A percentile compares a stretch with the other conserved stretches of the same genome.
Conservation (phyloP, 2,797 vertebrate genomes). For the Anas georgica region DNA sequence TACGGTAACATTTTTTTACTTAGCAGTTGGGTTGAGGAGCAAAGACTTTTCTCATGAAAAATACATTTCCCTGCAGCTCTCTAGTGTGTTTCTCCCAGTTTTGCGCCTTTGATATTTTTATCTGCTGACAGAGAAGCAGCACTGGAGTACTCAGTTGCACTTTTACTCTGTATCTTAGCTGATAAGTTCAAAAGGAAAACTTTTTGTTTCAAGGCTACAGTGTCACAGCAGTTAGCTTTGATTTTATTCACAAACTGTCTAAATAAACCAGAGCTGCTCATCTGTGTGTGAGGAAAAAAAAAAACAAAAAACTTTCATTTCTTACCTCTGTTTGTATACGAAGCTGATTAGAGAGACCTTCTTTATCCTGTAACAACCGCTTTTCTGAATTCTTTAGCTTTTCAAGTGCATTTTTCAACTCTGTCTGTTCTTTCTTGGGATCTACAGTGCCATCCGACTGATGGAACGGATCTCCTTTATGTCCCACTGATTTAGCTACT, state of each 20-base stretch:
- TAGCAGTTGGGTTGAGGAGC: neutral
- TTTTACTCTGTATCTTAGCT: neutral
- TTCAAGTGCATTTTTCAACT: conserved; percentile 84
- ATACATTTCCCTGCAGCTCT: neutral
- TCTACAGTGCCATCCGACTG: conserved; percentile 74
- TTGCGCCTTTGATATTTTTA: neutral
- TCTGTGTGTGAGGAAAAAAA: neutral
- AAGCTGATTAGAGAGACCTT: conserved; percentile 94
- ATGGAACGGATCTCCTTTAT: conserved; percentile 79
- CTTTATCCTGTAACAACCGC: conserved; percentile 92
- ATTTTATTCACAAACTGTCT: neutral
- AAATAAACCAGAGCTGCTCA: neutral
- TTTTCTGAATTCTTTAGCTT: conserved; percentile 94
- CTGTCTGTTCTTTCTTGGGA: conserved; percentile 79
- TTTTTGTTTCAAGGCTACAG: neutral
- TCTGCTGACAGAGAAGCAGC: neutral
- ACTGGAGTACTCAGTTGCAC: neutral
- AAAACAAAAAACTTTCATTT: neutral
- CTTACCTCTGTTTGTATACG: conserved; percentile 94
- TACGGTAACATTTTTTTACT: neutral
- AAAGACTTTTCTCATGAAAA: neutral
- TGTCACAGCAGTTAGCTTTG: neutral
- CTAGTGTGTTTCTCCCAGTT: neutral
- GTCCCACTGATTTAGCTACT: conserved; percentile 61
- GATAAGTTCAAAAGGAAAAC: neutral